These are phyloP conservation scores for Chymomyza fuscimana DNA, from an alignment of 2,888 invertebrate species.

Conservation along the genomic window DNA sequence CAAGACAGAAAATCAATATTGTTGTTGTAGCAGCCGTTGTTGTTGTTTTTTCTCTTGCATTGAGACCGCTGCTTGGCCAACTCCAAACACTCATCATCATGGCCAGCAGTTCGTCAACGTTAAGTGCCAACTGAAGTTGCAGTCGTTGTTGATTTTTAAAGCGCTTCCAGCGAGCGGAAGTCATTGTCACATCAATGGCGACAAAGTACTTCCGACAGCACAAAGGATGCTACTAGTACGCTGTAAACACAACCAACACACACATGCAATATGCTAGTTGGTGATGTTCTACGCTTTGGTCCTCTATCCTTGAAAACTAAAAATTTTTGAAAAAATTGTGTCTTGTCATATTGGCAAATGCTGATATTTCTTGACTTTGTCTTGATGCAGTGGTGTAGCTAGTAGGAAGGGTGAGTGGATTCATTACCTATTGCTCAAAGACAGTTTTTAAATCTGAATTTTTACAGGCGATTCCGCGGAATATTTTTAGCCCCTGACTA, in stretches of 20 bases:
- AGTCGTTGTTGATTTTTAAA: constrained; percentile 8
- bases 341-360: not conserved
- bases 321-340: not conserved
- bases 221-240: constrained; percentile 43
- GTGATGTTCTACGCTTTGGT: not conserved
- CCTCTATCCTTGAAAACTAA: not conserved
- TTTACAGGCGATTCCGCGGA: too few species aligned
- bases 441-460: too few species aligned
- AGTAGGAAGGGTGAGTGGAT: too few species aligned
- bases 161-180: constrained; percentile 48
- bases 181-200: constrained; percentile 74
- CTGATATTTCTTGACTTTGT: too few species aligned
- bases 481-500: too few species aligned
- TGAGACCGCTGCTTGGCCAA: not conserved
- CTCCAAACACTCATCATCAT: not conserved
- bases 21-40: not conserved
- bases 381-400: too few species aligned
- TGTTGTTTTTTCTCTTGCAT: not conserved
- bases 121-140: constrained; percentile 18
- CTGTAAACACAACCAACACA: constrained; percentile 2
- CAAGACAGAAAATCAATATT: constrained; percentile 8
- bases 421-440: too few species aligned
- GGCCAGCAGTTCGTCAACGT: not conserved
- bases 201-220: constrained; percentile 67
- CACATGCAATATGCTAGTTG: not conserved